A percentile compares a stretch with the other conserved stretches of the same genome.
Conservation (phyloP, 1,140 invertebrate genomes). For the Diorhabda elongata region DNA sequence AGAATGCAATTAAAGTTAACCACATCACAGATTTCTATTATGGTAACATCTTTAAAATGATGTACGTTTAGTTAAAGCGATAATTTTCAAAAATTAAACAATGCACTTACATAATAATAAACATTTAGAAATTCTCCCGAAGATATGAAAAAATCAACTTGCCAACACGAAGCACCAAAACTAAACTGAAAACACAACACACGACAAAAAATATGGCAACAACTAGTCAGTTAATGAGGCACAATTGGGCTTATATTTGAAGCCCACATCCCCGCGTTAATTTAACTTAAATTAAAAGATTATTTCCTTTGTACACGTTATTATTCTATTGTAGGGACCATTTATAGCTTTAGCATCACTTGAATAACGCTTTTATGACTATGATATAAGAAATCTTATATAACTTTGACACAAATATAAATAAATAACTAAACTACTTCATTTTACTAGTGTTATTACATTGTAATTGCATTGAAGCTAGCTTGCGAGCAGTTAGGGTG, state of each 20-base stretch:
- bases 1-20: no score
- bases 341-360: conserved; percentile 27
- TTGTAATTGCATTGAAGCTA: neutral
- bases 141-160: no score
- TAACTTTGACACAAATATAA: conserved; percentile 17
- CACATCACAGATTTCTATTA: no score
- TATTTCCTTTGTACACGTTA: conserved; percentile 47
- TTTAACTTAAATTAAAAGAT: conserved; percentile 49
- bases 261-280: conserved; percentile 46
- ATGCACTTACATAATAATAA: no score
- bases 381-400: conserved; percentile 22
- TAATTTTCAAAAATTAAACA: no score
- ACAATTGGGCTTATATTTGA: conserved; percentile 46
- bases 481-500: neutral
- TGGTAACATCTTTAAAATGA: no score
- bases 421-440: conserved; percentile 12
- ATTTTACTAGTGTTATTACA: neutral
- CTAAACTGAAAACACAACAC: conserved; percentile 2
- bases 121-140: no score
- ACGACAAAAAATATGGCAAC: conserved; percentile 13
- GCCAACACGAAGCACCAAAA: conserved; percentile 1
- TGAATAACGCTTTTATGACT: conserved; percentile 13
- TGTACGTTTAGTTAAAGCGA: no score
- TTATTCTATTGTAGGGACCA: conserved; percentile 44
- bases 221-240: conserved; percentile 40